Evolutionary conservation across 1,140 invertebrate genomes (phyloP).

Genomic region (Heliconius hermathena): DNA sequence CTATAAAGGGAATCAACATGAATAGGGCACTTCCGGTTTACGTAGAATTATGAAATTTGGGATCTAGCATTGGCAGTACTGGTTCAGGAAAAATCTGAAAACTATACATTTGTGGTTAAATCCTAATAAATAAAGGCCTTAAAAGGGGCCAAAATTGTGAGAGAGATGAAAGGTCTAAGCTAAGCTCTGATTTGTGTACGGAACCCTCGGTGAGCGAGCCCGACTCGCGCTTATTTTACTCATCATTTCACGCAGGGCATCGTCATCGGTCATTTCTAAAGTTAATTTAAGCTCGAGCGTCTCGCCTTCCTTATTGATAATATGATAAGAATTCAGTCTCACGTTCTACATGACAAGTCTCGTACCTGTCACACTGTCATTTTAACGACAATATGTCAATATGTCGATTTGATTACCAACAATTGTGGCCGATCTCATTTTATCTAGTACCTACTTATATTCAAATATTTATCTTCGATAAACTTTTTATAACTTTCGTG

Average conservation of each 20-base stretch:
- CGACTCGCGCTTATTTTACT: too few relatives aligned
- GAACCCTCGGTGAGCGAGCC: too few relatives aligned
- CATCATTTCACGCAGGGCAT: not conserved
- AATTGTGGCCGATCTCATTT: not conserved
- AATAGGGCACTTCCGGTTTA: too few relatives aligned
- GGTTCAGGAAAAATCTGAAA: too few relatives aligned
- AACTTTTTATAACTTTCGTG: not conserved
- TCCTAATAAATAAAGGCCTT: too few relatives aligned
- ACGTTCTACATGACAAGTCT: constrained; percentile 50
- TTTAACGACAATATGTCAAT: constrained; percentile 10
- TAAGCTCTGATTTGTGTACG: too few relatives aligned
- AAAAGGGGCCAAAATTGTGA: too few relatives aligned
- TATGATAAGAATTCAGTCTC: constrained; percentile 44
- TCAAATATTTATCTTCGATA: constrained; percentile 7
- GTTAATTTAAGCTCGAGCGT: not conserved
- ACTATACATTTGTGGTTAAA: too few relatives aligned
- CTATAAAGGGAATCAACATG: too few relatives aligned
- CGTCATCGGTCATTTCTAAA: not conserved
- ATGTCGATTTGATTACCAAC: constrained; percentile 17
- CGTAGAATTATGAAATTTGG: too few relatives aligned
- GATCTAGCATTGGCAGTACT: too few relatives aligned
- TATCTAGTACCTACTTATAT: not conserved
- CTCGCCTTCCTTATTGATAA: constrained; percentile 26
- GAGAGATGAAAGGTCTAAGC: too few relatives aligned
- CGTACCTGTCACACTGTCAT: constrained; percentile 43